Percentiles rank a stretch among this genome's conserved stretches.
These are phyloP conservation scores for Falco cherrug DNA, from an alignment of 2,797 vertebrate species.

Conservation along the genomic window DNA sequence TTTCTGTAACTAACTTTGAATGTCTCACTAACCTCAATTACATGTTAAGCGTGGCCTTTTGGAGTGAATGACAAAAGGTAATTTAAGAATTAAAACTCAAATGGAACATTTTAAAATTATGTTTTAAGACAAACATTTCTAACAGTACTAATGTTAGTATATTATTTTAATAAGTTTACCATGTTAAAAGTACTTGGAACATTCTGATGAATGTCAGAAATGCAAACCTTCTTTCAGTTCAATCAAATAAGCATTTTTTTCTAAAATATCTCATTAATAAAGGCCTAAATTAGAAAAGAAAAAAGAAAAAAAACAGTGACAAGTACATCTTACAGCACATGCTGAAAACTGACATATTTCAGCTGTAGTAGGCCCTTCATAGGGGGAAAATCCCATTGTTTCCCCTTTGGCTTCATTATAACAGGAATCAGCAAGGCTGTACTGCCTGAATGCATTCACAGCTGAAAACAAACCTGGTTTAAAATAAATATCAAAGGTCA, in stretches of 20 bases:
- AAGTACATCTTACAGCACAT: neutral
- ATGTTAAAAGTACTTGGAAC: neutral
- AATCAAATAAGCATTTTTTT: neutral
- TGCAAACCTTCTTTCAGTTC: neutral
- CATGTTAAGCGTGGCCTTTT: neutral
- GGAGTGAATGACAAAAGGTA: neutral
- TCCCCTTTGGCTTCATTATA: neutral
- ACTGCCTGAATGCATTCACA: neutral
- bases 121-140: neutral
- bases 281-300: too few species aligned
- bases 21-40: neutral
- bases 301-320: too few species aligned
- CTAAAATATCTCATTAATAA: neutral
- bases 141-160: neutral
- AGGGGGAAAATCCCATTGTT: neutral
- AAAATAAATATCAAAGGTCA: neutral
- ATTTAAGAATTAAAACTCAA: neutral
- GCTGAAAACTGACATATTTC: neutral
- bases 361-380: neutral
- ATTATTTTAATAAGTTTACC: neutral
- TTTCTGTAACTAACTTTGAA: neutral
- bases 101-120: neutral
- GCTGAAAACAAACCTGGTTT: neutral
- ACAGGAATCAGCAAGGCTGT: neutral
- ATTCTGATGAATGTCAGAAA: neutral